phyloP scores from a whole-genome alignment of 2,888 invertebrate species.

The Gymnosoma rotundatum region DNA sequence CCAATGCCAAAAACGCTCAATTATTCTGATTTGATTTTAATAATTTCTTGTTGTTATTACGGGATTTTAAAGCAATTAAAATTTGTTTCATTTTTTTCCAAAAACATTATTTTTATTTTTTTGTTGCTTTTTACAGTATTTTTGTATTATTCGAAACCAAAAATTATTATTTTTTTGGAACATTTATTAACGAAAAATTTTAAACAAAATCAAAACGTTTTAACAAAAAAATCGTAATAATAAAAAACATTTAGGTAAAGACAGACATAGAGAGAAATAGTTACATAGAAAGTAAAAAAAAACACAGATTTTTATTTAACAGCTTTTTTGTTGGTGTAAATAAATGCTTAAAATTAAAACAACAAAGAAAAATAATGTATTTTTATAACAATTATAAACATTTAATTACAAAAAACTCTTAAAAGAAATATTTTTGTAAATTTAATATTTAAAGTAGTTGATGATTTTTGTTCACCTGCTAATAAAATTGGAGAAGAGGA shows the following conservation, averaged over 20 bases:
- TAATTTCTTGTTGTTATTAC: slow-evolving; percentile 22
- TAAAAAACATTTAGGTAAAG: slow-evolving; percentile 68
- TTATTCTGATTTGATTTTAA: slow-evolving; percentile 43
- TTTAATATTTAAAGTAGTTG: slow-evolving; percentile 43
- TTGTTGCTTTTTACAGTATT: slow-evolving; percentile 53
- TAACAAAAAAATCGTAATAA: slow-evolving; percentile 53
- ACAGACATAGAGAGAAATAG: slow-evolving; percentile 62
- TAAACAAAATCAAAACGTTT: slow-evolving; percentile 69
- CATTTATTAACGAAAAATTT: slow-evolving; percentile 66
- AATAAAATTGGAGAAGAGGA: slow-evolving; percentile 44
- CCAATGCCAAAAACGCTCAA: slow-evolving; percentile 71
- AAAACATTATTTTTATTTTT: not conserved
- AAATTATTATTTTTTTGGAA: slow-evolving; percentile 29
- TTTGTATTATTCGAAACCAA: slow-evolving; percentile 59
- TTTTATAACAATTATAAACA: slow-evolving; percentile 62
- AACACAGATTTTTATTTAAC: slow-evolving; percentile 67
- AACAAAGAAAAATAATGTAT: slow-evolving; percentile 51
- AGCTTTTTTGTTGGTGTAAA: slow-evolving; percentile 62
- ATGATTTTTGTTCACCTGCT: slow-evolving; percentile 67
- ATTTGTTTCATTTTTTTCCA: slow-evolving; percentile 13
- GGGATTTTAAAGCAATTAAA: slow-evolving; percentile 47
- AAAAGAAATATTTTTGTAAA: slow-evolving; percentile 38
- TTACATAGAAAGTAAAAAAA: slow-evolving; percentile 62
- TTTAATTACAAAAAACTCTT: slow-evolving; percentile 58
- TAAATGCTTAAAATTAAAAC: slow-evolving; percentile 65